A percentile compares a stretch with the other conserved stretches of the same genome.
Conservation (phyloP, 2,888 invertebrate species). For the Stenotaenia linearis region DNA sequence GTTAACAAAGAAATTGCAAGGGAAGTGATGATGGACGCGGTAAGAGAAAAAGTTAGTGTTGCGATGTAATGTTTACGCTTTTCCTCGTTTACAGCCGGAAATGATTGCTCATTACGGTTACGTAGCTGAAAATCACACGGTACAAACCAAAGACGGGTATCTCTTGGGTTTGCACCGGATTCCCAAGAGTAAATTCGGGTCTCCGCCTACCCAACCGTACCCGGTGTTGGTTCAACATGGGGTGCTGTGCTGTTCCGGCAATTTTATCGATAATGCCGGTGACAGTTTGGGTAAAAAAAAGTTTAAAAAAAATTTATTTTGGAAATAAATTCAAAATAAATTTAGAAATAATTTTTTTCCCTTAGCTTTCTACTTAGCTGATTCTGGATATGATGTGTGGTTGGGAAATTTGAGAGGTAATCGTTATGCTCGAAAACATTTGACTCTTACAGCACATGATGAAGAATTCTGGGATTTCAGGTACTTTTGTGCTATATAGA, state of each 20-base stretch:
- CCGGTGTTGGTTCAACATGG: neutral
- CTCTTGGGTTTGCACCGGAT: neutral
- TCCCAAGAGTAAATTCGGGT: neutral
- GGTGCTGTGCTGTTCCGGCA: neutral
- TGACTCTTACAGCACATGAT: neutral
- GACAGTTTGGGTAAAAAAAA: neutral
- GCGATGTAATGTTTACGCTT: neutral
- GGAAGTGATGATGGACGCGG: neutral
- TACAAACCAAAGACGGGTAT: constrained; percentile 6
- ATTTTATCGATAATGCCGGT: neutral
- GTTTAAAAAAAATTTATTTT: neutral
- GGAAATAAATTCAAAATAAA: no score
- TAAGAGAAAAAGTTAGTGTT: neutral
- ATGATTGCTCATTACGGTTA: constrained; percentile 5
- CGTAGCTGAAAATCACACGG: neutral
- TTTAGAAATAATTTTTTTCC: no score
- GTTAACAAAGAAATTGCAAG: neutral
- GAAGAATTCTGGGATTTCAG: constrained; percentile 19
- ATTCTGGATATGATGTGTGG: constrained; percentile 18
- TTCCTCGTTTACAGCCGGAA: neutral
- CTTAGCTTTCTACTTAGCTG: neutral
- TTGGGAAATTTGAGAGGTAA: constrained; percentile 8
- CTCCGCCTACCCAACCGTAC: neutral
- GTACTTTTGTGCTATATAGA: no score
- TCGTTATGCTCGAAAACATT: neutral